phyloP scores from a whole-genome alignment of 2,113 vertebrate species.

The Cryptomyrus ogoouensis region DNA sequence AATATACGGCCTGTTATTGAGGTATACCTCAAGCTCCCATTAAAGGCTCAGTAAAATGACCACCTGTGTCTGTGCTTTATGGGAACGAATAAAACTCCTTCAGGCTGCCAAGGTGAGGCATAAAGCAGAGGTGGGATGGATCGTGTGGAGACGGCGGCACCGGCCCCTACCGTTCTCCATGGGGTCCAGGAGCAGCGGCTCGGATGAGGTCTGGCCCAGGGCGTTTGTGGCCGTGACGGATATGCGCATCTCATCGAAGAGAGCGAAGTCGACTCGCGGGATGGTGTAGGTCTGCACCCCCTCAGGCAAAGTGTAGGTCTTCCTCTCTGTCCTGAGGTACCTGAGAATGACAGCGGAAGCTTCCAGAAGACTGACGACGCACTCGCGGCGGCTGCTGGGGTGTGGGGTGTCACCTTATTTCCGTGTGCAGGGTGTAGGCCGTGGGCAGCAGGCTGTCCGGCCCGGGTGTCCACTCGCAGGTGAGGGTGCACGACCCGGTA shows the following conservation, averaged over 20 bases:
- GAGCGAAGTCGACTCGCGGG: constrained; percentile 54
- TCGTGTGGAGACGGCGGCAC: not conserved
- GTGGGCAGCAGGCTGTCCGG: constrained; percentile 57
- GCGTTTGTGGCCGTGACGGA: constrained; percentile 70
- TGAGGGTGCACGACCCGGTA: constrained; percentile 47
- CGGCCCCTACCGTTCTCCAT: constrained; percentile 58
- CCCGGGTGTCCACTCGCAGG: constrained; percentile 73
- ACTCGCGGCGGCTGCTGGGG: not conserved
- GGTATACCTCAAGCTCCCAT: not conserved
- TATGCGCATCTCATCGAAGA: constrained; percentile 63
- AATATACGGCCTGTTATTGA: not conserved
- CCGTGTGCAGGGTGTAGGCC: constrained; percentile 55
- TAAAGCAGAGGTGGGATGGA: not conserved
- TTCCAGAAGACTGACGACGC: not conserved
- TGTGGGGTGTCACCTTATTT: constrained; percentile 13
- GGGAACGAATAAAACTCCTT: not conserved
- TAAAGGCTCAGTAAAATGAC: not conserved
- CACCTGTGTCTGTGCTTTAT: not conserved
- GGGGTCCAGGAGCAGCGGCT: constrained; percentile 59
- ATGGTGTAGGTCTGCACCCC: constrained; percentile 55
- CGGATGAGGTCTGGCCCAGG: constrained; percentile 63
- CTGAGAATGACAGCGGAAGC: constrained; percentile 30
- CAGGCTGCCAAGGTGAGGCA: not conserved
- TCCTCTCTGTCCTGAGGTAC: not conserved
- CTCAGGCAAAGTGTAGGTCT: constrained; percentile 29